Evolutionary conservation across 1,140 invertebrate genomes (phyloP), one percentile per base, ranked within the genome.

Genomic region (Zaprionus tsacasi): DNA sequence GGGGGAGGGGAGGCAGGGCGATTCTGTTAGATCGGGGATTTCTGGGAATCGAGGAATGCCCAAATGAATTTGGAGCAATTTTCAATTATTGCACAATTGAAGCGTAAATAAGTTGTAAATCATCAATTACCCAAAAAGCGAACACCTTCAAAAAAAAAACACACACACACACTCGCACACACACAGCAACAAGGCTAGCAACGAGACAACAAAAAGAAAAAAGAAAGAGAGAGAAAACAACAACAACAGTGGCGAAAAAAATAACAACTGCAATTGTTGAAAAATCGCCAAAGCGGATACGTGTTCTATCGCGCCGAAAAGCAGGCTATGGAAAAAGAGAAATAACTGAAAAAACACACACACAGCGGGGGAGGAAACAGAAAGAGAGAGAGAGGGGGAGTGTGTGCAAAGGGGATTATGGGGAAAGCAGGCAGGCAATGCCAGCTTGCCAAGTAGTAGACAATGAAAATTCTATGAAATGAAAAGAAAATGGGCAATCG

Each of bases 61-160:
- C 69, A 81, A 89, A 89, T 89, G 85, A 83, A 89, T 88, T 85
- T 83, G 70, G 85, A 83, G 83, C 85, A 88, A 89, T 88, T 88
- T 88, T 88, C 83, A 88, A 88, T 88, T 88, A 88, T 88, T 89
- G 85, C 83, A 89, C 83, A 88, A 88, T 83, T 76, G 85, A 81
- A 88, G 83, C 83, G 83, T 88, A 88, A 88, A 89, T 88, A 88
- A 88, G 83, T 88, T 88, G 83, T 88, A 88, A 88, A 88, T 88
- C 83, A 88, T 88, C 83, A 88, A 88, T 88, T 88, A 89, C 81
- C 80, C 60, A 79, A 88, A 88, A 79, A 82, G 61, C 55, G 70
- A 54, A 69, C 76, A 76, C 54, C 61, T 60, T 74, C 50, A 70
- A 58, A 70, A 17, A 64, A 35, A 52, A 38, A n/a, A n/a, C n/a